phyloP scores from a whole-genome alignment of 2,113 vertebrate genomes.

The Cervus canadensis region DNA sequence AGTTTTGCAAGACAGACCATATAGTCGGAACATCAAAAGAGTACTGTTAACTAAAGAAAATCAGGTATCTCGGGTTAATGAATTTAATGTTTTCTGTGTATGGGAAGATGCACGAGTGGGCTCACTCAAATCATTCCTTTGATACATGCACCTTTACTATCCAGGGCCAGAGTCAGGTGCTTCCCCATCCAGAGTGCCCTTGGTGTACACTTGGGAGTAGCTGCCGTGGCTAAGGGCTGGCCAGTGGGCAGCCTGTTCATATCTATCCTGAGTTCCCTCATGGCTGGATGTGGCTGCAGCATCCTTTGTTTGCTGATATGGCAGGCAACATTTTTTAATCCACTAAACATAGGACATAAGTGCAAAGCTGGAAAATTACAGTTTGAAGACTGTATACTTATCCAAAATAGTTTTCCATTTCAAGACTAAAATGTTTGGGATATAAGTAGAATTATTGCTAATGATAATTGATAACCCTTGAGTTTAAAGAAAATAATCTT shows the following conservation, averaged over 20 bases:
- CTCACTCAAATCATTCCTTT: neutral
- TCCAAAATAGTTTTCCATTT: conserved; percentile 11
- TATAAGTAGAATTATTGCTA: neutral
- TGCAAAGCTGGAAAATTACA: neutral
- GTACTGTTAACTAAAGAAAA: neutral
- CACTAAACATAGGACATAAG: neutral
- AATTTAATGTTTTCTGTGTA: neutral
- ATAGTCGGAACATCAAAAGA: neutral
- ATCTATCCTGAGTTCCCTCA: neutral
- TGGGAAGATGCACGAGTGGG: neutral
- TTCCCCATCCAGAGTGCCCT: neutral
- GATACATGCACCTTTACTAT: neutral
- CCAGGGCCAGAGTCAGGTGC: neutral
- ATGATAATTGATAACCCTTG: neutral
- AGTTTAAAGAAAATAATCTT: neutral
- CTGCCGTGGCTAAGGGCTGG: neutral
- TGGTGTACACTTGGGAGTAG: neutral
- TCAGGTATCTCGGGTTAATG: neutral
- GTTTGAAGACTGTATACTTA: neutral
- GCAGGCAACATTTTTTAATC: neutral
- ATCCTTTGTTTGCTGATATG: neutral
- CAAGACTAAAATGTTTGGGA: neutral
- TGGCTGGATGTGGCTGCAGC: neutral
- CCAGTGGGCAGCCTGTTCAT: neutral
- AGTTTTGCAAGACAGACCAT: neutral